Percentiles rank a stretch among this genome's conserved stretches.
Evolutionary conservation across 2,113 vertebrate genomes (phyloP).

Genomic region (Anoplopoma fimbria): DNA sequence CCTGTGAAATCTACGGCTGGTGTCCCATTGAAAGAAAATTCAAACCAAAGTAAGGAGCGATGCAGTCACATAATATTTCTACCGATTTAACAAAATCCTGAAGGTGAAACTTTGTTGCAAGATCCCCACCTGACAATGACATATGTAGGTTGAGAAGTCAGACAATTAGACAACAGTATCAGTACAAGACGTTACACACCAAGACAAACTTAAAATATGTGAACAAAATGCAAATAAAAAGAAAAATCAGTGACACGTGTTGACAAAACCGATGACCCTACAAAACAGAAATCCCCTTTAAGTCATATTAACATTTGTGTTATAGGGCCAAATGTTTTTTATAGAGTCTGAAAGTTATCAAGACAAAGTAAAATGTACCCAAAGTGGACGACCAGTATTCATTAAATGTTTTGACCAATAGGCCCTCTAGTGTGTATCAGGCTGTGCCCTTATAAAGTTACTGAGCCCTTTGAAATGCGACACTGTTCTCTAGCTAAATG

Average conservation of each 20-base stretch:
- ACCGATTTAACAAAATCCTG: not conserved
- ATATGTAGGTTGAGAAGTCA: no score
- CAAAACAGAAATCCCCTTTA: not conserved
- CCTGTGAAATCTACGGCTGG: slow-evolving; percentile 94
- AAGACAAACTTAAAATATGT: no score
- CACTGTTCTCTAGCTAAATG: not conserved
- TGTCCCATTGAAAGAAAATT: slow-evolving; percentile 87
- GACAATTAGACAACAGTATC: no score
- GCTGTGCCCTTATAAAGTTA: not conserved
- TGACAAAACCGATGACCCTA: not conserved
- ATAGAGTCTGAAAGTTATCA: no score
- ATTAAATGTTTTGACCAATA: not conserved
- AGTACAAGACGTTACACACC: no score
- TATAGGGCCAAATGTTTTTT: no score
- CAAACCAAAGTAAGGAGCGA: slow-evolving; percentile 68
- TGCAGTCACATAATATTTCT: not conserved
- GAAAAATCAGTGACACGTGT: no score
- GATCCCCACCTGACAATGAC: not conserved
- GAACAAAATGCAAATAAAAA: no score
- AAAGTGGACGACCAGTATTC: not conserved
- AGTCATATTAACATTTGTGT: not conserved
- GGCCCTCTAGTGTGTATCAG: not conserved
- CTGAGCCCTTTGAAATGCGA: not conserved
- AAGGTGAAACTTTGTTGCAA: not conserved
- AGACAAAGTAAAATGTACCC: not conserved